Evolutionary conservation across 2,113 vertebrate species (phyloP), one percentile per base, ranked within the genome.

Genomic region (Corythornis vintsioides): DNA sequence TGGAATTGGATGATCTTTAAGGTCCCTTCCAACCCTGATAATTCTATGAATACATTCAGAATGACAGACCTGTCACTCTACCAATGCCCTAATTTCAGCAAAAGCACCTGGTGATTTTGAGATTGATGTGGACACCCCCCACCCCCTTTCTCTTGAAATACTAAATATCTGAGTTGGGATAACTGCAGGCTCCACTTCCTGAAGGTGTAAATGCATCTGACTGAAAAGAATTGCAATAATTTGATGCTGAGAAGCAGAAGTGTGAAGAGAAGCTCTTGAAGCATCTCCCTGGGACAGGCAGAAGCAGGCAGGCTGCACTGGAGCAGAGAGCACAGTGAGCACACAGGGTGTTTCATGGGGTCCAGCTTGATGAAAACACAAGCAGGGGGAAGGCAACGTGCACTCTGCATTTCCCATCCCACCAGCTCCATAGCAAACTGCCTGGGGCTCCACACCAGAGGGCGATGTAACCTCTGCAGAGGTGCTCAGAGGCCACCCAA

Each of bases 381-480:
- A 52, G 29, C n/a, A 43, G 73, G 94, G 74, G 47, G 29, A 76
- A 84, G 77, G 13, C 31, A 70, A 1, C 3, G 19, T 5, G 19
- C 6, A 47, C 7, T 33, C 29, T 38, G 40, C 33, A 53, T 28
- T 83, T 24, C 12, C 1, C 0, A 42, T 57, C 78, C 85, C 60
- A 14, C 3, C 1, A 5, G 15, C 45, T 81, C 83, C 69, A 50
- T 12, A 72, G 4, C 33, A 81, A 60, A 90, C 76, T 47, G 80
- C 83, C 59, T 28, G 70, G 38, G 60, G 38, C 40, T 82, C 45
- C 83, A 96, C 97, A 97, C 97, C 89, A 98, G 97, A 91, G 97
- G 97, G 97, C 87, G 97, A 92, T 61, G 73, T 83, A 96, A 70
- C 31, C 86, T 67, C 89, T 96, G 48, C 47, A 87, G 93, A 89